These are phyloP conservation scores for Cephus cinctus DNA, from an alignment of 1,140 invertebrate species.

Conservation along the genomic window DNA sequence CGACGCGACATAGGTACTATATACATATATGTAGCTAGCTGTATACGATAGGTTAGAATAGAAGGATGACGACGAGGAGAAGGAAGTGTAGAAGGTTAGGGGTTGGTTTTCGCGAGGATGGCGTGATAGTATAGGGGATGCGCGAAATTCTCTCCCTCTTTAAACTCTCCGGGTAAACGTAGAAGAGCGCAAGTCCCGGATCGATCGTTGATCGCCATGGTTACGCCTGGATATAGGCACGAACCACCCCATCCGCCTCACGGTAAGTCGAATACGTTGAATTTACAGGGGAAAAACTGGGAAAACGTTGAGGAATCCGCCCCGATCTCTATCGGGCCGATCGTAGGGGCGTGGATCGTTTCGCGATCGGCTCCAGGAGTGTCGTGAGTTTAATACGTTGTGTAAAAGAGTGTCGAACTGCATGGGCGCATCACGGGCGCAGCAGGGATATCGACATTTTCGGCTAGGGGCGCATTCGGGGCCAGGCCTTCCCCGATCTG, in stretches of 20 bases:
- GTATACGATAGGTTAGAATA: too few species aligned
- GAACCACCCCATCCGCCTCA: conserved; percentile 17
- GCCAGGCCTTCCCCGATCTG: conserved; percentile 28
- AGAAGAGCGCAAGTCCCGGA: conserved; percentile 39
- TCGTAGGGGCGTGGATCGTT: conserved; percentile 12
- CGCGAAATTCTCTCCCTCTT: too few species aligned
- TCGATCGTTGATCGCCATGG: conserved; percentile 50
- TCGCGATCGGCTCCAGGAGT: not conserved
- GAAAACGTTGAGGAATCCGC: too few species aligned
- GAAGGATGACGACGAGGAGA: too few species aligned
- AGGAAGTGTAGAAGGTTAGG: too few species aligned
- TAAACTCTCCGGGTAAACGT: too few species aligned
- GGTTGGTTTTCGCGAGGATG: too few species aligned
- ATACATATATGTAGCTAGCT: too few species aligned
- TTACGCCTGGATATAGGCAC: conserved; percentile 36
- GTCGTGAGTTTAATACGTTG: not conserved
- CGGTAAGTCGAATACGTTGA: conserved; percentile 7
- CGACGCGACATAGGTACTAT: too few species aligned
- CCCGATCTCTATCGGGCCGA: conserved; percentile 10
- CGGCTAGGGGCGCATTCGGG: conserved; percentile 39
- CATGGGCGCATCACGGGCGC: conserved; percentile 34
- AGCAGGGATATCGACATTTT: conserved; percentile 53
- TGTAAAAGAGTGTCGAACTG: conserved; percentile 15
- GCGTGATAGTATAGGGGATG: too few species aligned
- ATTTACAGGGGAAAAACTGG: too few species aligned